A percentile compares a stretch with the other conserved stretches of the same genome.
These are phyloP conservation scores for Melanargia galathea DNA, from an alignment of 2,888 invertebrate genomes.

Conservation along the genomic window DNA sequence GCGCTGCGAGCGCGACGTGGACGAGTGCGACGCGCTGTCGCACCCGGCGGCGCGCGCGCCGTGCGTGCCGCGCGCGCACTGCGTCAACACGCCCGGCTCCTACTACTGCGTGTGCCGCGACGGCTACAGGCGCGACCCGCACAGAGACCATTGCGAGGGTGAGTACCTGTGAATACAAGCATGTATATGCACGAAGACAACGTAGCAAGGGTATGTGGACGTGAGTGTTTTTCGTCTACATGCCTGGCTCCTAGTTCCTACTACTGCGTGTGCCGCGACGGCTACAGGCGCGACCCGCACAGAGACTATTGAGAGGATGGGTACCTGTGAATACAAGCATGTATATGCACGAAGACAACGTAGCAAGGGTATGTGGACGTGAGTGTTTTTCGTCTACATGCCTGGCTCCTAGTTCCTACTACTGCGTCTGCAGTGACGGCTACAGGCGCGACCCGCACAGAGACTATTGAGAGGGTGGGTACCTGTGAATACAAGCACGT, in stretches of 20 bases:
- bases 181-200: too few relatives aligned
- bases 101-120: slow-evolving; percentile 93
- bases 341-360: too few relatives aligned
- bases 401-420: too few relatives aligned
- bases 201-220: too few relatives aligned
- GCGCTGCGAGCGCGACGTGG: slow-evolving; percentile 92
- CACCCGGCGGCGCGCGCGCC: slow-evolving; percentile 86
- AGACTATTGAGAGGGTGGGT: slow-evolving; percentile 86
- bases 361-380: background rate
- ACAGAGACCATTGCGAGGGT: slow-evolving; percentile 85
- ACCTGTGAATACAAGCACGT: background rate
- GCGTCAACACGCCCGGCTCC: slow-evolving; percentile 95
- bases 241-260: slow-evolving; percentile 96
- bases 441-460: slow-evolving; percentile 78
- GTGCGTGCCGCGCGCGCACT: slow-evolving; percentile 89
- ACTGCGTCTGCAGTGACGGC: slow-evolving; percentile 47
- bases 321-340: background rate
- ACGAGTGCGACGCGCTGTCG: slow-evolving; percentile 89
- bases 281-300: slow-evolving; percentile 84
- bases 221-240: too few relatives aligned
- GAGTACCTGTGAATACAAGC: slow-evolving; percentile 31
- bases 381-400: too few relatives aligned
- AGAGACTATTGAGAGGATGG: slow-evolving; percentile 85
- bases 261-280: slow-evolving; percentile 92
- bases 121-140: slow-evolving; percentile 85